phyloP scores from a whole-genome alignment of 1,140 invertebrate species.

The Varroa destructor region DNA sequence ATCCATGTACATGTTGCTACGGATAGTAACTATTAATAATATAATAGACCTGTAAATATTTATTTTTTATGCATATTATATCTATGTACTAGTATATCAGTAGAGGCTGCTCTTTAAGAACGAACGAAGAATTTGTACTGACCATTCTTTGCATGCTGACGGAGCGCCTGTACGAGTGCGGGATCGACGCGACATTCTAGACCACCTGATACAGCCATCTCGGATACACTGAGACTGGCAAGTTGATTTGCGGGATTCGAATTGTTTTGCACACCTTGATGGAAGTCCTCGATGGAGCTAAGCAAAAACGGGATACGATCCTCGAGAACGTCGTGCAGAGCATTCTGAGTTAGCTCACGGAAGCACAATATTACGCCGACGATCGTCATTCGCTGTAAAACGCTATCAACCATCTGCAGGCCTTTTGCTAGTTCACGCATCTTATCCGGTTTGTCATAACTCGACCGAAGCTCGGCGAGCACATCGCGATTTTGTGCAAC shows the following conservation, averaged over 20 bases:
- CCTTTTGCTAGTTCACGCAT: constrained; percentile 94
- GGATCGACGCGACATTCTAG: constrained; percentile 85
- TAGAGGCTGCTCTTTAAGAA: too few species aligned
- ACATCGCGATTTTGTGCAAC: constrained; percentile 84
- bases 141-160: constrained; percentile 61
- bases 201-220: constrained; percentile 92
- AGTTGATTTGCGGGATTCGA: constrained; percentile 27
- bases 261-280: constrained; percentile 71
- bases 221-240: constrained; percentile 58
- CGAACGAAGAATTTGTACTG: constrained; percentile 31
- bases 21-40: too few species aligned
- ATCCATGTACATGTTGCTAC: too few species aligned
- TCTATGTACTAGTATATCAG: too few species aligned
- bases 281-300: constrained; percentile 83
- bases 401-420: constrained; percentile 74
- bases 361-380: constrained; percentile 95
- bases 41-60: too few species aligned
- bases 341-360: constrained; percentile 76
- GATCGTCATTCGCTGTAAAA: constrained; percentile 89
- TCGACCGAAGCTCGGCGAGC: constrained; percentile 71
- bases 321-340: constrained; percentile 77
- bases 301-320: constrained; percentile 90
- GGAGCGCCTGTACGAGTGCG: constrained; percentile 69
- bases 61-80: too few species aligned
- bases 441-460: constrained; percentile 91